phyloP scores from a whole-genome alignment of 2,113 vertebrate genomes.

The Pseudorhombus dupliciocellatus region DNA sequence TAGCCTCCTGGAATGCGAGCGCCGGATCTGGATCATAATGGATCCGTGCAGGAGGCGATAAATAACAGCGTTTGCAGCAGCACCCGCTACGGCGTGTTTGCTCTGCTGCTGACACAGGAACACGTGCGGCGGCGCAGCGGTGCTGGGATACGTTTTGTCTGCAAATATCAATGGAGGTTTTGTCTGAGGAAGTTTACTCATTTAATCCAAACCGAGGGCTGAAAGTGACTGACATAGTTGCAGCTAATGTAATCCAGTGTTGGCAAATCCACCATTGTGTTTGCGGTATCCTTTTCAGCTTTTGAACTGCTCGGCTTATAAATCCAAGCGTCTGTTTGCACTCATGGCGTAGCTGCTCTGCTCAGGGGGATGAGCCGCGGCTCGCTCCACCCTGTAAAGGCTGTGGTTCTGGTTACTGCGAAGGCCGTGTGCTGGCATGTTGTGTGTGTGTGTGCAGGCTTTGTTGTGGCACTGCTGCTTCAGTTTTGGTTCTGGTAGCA shows the following conservation, averaged over 20 bases:
- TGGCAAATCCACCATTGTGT: constrained; percentile 45
- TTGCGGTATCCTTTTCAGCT: constrained; percentile 48
- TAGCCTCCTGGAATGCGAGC: constrained; percentile 44
- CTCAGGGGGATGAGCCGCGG: constrained; percentile 51
- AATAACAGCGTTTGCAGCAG: constrained; percentile 1
- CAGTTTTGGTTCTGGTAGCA: constrained; percentile 43
- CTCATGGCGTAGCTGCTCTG: constrained; percentile 37
- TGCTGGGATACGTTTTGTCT: constrained; percentile 17
- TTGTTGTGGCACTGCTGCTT: constrained; percentile 42
- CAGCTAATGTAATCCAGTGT: constrained; percentile 49
- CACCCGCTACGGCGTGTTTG: not conserved
- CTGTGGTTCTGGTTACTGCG: constrained; percentile 59
- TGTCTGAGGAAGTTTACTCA: constrained; percentile 44
- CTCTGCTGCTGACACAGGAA: not conserved
- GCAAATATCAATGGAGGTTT: constrained; percentile 41
- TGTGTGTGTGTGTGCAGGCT: constrained; percentile 22
- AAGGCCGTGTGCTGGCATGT: constrained; percentile 68
- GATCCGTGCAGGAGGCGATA: constrained; percentile 20
- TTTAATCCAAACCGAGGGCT: constrained; percentile 46
- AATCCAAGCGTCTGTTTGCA: constrained; percentile 68
- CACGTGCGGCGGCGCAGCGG: not conserved
- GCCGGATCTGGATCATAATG: constrained; percentile 23
- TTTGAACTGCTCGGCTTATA: constrained; percentile 53
- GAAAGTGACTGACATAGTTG: constrained; percentile 40
- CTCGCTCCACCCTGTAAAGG: constrained; percentile 51